Conservation (phyloP, 2,888 invertebrate species). For the Melipona bicolor region DNA sequence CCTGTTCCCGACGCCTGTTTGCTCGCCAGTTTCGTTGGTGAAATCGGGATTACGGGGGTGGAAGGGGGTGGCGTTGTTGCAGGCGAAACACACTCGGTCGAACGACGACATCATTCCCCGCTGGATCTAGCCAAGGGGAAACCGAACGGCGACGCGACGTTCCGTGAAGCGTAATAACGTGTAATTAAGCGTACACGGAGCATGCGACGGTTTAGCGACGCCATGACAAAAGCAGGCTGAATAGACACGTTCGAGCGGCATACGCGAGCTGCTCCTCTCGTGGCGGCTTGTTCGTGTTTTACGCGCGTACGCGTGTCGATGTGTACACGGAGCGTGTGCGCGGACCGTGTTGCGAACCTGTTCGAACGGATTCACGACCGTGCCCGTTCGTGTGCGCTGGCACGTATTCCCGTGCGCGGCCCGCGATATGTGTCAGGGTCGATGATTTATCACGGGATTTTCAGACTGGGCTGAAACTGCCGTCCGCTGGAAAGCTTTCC, state of each 20-base stretch:
- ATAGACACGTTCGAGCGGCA: slow-evolving; percentile 51
- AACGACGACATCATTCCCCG: neutral
- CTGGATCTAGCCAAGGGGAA: slow-evolving; percentile 22
- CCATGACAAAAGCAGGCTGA: slow-evolving; percentile 47
- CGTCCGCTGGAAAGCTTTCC: slow-evolving; percentile 41
- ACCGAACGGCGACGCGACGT: slow-evolving; percentile 36
- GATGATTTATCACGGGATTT: slow-evolving; percentile 61
- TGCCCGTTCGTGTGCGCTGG: slow-evolving; percentile 52
- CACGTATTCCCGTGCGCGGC: slow-evolving; percentile 48
- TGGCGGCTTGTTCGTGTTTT: neutral
- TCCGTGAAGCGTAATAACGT: slow-evolving; percentile 54
- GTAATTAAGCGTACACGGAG: slow-evolving; percentile 59
- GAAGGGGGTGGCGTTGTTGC: neutral
- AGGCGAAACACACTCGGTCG: neutral
- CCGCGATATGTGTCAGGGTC: slow-evolving; percentile 63
- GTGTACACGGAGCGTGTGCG: neutral
- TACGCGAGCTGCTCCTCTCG: slow-evolving; percentile 9
- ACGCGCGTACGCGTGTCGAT: neutral
- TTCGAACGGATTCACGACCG: slow-evolving; percentile 41
- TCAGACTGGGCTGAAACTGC: slow-evolving; percentile 17
- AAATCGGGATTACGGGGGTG: slow-evolving; percentile 27
- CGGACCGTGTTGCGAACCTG: neutral
- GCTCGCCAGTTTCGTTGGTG: slow-evolving; percentile 7
- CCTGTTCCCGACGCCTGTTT: neutral
- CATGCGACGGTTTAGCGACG: slow-evolving; percentile 43